Evolutionary conservation across 2,888 invertebrate species (phyloP), one percentile per base, ranked within the genome.

Genomic region (Neria commutata): DNA sequence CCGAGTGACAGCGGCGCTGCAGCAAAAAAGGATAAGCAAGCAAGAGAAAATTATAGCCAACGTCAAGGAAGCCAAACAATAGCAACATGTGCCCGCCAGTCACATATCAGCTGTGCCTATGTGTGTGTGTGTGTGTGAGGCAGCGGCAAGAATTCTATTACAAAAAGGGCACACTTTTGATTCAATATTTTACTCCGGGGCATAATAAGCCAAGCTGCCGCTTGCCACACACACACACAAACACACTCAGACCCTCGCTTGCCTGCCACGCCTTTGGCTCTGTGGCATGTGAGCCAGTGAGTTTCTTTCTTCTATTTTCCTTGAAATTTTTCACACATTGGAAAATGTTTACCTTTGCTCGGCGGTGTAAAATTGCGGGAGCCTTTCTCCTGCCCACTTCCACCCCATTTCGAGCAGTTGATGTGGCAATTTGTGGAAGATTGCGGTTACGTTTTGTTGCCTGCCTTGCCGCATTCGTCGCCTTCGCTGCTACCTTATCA

Each of bases 151-250:
- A 75, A 73, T 72, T 73, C 72, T 73, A 73, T 75, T 75, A 73
- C 73, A 75, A 73, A 42, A n/a, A n/a, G n/a, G n/a, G n/a, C n/a
- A n/a, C n/a, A n/a, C 21, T 42, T 51, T 51, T 47, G 56, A 63
- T 67, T 67, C 61, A 73, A 74, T 76, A 76, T 76, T 77, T 78
- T 65, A 70, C 78, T 76, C 76, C 65, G 59, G 77, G 76, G 78
- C 70, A 75, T 74, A 76, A 78, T 78, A 78, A 76, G 76, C 75
- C 68, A 74, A n/a, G 71, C 69, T 59, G 58, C 70, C 59, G 67
- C 61, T 63, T 62, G 57, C 48, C 48, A 25, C 25, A 17, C 48
- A 46, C 14, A 6, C 24, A 21, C 17, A 4, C 21, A n/a, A n/a
- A n/a, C n/a, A n/a, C n/a, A n/a, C n/a, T n/a, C n/a, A n/a, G n/a